A percentile compares a stretch with the other conserved stretches of the same genome.
phyloP scores from a whole-genome alignment of 1,140 invertebrate genomes.

The Tetramorium alpestre region DNA sequence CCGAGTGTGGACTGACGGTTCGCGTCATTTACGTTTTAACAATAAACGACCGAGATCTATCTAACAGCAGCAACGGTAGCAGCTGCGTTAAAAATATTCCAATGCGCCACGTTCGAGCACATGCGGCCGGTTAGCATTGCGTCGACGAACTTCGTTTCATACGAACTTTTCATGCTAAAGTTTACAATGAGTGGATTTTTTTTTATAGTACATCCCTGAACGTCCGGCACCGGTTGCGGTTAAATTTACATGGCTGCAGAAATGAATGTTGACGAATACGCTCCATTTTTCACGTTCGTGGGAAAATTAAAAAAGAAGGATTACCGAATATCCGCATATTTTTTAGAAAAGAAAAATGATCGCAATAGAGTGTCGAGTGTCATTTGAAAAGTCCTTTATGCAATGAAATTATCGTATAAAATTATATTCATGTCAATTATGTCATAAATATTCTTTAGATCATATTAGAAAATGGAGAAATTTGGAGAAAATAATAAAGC shows the following conservation, averaged over 20 bases:
- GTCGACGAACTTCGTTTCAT: background rate
- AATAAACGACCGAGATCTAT: conserved; percentile 18
- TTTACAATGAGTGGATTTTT: conserved; percentile 35
- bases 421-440: background rate
- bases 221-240: conserved; percentile 1
- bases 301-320: conserved; percentile 7
- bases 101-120: background rate
- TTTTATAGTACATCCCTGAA: conserved; percentile 24
- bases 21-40: conserved; percentile 11
- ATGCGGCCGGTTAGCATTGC: conserved; percentile 1
- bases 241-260: conserved; percentile 35
- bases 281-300: conserved; percentile 35
- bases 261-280: conserved; percentile 36
- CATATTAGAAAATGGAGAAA: background rate
- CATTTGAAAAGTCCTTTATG: background rate
- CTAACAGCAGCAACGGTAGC: background rate
- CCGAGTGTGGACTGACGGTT: background rate
- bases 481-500: background rate
- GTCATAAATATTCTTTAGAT: background rate
- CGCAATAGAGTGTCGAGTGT: background rate
- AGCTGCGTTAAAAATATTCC: conserved; percentile 29
- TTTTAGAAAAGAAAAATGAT: conserved; percentile 15
- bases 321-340: background rate
- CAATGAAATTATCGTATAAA: background rate
- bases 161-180: conserved; percentile 12